A percentile compares a stretch with the other conserved stretches of the same genome.
Conservation (phyloP, 1,140 invertebrate genomes). For the Cyphomyrmex costatus region DNA sequence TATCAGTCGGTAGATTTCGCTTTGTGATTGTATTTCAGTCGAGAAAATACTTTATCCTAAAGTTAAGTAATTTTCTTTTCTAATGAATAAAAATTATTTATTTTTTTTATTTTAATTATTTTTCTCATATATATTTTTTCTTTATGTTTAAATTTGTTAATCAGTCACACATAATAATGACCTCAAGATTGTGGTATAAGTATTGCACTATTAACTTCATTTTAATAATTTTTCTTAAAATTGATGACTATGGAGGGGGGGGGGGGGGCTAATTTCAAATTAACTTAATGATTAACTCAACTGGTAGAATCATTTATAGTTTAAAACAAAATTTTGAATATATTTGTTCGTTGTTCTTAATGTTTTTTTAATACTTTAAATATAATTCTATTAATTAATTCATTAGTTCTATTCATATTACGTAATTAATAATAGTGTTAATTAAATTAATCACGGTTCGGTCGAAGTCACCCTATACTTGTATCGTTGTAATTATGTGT, state of each 20-base stretch:
- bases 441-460: too few species aligned
- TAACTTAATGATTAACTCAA: too few species aligned
- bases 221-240: background rate
- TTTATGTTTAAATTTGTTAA: background rate
- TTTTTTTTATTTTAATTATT: background rate
- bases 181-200: background rate
- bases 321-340: too few species aligned
- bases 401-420: too few species aligned
- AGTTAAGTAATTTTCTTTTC: slow-evolving; percentile 4
- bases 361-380: too few species aligned
- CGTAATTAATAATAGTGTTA: too few species aligned
- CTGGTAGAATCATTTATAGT: too few species aligned
- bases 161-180: background rate
- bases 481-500: background rate
- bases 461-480: too few species aligned
- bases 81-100: background rate
- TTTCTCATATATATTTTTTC: background rate
- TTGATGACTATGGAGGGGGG: background rate
- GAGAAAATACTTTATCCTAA: background rate
- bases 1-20: slow-evolving; percentile 47
- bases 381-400: too few species aligned
- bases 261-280: too few species aligned
- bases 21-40: background rate
- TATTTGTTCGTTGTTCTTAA: too few species aligned
- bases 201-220: background rate